A percentile compares a stretch with the other conserved stretches of the same genome.
Conservation (phyloP, 2,113 vertebrate species). For the Rhinopomastus cyanomelas region DNA sequence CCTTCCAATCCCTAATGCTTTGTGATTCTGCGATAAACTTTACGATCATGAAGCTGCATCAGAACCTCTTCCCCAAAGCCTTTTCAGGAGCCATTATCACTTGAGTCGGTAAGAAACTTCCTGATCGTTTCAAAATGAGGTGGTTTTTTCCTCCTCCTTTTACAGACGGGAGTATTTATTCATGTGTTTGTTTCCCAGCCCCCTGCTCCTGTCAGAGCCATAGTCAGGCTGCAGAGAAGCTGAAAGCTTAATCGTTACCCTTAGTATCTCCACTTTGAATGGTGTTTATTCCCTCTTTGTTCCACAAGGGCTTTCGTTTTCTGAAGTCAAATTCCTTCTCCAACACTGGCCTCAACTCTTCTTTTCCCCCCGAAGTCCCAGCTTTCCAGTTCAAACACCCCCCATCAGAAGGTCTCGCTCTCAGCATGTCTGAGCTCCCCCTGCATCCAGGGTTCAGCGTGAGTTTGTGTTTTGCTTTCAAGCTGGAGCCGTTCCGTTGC, state of each 20-base stretch:
- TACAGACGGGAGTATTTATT: background rate
- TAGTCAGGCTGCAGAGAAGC: background rate
- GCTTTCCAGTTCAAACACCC: slow-evolving; percentile 47
- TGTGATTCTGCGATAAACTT: too few relatives aligned
- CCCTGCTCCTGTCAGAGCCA: slow-evolving; percentile 4
- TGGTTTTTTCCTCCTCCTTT: fast-evolving
- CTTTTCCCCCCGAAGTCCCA: slow-evolving; percentile 1
- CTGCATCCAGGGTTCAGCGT: background rate
- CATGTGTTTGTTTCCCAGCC: background rate
- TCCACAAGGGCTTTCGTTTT: background rate
- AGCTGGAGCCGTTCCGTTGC: background rate
- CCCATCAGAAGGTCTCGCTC: too few relatives aligned
- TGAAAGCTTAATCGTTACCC: slow-evolving; percentile 8
- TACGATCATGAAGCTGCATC: background rate
- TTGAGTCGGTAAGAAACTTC: background rate
- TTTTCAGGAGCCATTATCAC: background rate
- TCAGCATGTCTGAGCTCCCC: too few relatives aligned
- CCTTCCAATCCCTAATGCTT: too few relatives aligned
- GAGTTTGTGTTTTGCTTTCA: background rate
- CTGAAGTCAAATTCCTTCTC: background rate
- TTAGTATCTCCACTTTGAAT: slow-evolving; percentile 25
- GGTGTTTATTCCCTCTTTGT: background rate
- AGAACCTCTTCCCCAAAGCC: background rate
- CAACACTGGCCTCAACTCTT: background rate
- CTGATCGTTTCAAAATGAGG: background rate